phyloP scores from a whole-genome alignment of 2,797 vertebrate species.

The Picus viridis region DNA sequence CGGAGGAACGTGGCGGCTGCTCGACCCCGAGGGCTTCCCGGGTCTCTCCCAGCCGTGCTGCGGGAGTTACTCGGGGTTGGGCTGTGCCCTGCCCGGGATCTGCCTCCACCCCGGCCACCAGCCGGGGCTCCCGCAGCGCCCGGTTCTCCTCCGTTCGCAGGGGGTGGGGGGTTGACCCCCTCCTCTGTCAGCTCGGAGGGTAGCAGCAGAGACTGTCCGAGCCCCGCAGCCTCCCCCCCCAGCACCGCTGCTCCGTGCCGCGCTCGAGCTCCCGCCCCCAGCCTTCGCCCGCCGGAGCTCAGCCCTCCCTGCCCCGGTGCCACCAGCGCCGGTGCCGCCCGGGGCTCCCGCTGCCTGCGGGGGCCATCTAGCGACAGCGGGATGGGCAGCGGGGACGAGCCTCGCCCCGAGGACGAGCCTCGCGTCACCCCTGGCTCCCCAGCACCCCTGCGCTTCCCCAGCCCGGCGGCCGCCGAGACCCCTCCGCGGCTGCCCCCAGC shows the following conservation, averaged over 20 bases:
- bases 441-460: not conserved
- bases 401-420: too few relatives aligned
- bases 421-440: too few relatives aligned
- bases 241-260: too few relatives aligned
- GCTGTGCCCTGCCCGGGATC: too few relatives aligned
- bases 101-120: too few relatives aligned
- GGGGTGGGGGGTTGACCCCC: not conserved
- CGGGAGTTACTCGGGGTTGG: not conserved
- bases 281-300: not conserved
- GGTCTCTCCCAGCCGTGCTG: not conserved
- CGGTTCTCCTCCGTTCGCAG: not conserved
- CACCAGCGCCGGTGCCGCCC: not conserved
- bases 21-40: not conserved
- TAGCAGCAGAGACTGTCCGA: not conserved
- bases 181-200: not conserved
- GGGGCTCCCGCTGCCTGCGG: not conserved
- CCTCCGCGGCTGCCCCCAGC: not conserved
- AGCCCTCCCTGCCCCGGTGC: not conserved
- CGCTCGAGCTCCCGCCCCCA: not conserved
- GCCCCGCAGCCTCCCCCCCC: not conserved
- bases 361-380: not conserved
- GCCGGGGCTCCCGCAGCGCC: not conserved
- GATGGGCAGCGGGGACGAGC: not conserved
- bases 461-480: not conserved
- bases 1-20: not conserved